phyloP scores from a whole-genome alignment of 2,113 vertebrate species.

The Felis chaus region DNA sequence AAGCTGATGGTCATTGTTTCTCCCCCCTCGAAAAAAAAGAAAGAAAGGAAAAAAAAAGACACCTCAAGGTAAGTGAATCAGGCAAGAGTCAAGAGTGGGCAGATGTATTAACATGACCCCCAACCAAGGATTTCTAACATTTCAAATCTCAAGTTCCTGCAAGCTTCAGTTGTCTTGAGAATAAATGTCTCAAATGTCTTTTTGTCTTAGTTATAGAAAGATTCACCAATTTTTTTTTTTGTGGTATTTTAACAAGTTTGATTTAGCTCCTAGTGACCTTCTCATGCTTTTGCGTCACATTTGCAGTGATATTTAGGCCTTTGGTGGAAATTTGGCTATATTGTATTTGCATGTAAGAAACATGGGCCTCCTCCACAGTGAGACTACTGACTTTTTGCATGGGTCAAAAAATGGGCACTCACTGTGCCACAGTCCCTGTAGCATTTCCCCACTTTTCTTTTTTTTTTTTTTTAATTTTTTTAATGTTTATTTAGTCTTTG shows the following conservation, averaged over 20 bases:
- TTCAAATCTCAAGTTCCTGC: neutral
- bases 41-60: neutral
- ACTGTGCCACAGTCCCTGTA: neutral
- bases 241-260: neutral
- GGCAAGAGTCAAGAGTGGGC: neutral
- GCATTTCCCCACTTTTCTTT: neutral
- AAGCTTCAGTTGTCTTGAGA: neutral
- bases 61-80: constrained; percentile 59
- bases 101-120: neutral
- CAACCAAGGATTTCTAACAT: neutral
- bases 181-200: constrained; percentile 32
- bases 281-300: neutral
- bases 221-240: neutral
- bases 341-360: neutral
- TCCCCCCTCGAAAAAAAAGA: neutral
- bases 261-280: neutral
- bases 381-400: neutral
- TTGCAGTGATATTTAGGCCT: neutral
- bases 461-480: no score
- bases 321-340: neutral
- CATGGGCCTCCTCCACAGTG: neutral
- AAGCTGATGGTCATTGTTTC: constrained; percentile 14
- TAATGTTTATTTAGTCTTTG: no score
- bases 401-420: neutral
- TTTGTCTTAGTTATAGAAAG: neutral